These are phyloP conservation scores for Lasioglossum morio DNA, from an alignment of 2,888 invertebrate species.

Conservation along the genomic window DNA sequence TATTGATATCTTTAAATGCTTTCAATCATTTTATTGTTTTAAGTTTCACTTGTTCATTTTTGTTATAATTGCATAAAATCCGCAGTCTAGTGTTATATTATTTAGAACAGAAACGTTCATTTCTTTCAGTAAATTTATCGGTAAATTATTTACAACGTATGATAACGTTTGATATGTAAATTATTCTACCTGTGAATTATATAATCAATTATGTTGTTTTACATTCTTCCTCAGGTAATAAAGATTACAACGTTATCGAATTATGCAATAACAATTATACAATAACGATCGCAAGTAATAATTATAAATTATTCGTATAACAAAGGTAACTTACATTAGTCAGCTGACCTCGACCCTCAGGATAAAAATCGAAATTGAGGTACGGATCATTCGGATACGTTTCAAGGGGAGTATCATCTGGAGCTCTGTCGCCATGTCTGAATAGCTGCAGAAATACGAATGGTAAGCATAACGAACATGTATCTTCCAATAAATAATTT, in stretches of 20 bases:
- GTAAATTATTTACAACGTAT: no score
- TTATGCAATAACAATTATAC: background rate
- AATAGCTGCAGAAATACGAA: conserved; percentile 85
- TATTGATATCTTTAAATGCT: no score
- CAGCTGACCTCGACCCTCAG: conserved; percentile 88
- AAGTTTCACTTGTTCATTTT: no score
- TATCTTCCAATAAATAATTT: background rate
- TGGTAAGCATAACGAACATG: background rate
- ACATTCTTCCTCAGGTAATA: background rate
- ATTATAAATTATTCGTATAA: background rate
- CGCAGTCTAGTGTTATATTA: no score
- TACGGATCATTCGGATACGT: conserved; percentile 87
- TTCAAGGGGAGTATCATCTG: conserved; percentile 86
- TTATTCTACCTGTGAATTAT: background rate
- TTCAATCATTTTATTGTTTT: no score
- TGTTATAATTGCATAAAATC: no score
- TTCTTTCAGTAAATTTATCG: no score
- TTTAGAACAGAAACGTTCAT: background rate
- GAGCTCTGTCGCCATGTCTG: conserved; percentile 90
- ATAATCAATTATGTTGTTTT: background rate
- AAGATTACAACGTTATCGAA: background rate
- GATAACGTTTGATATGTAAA: no score
- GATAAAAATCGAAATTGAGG: conserved; percentile 86
- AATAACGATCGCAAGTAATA: background rate
- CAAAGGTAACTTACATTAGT: conserved; percentile 86